phyloP scores from a whole-genome alignment of 2,797 vertebrate species.

The Chlorospingus semifuscus region DNA sequence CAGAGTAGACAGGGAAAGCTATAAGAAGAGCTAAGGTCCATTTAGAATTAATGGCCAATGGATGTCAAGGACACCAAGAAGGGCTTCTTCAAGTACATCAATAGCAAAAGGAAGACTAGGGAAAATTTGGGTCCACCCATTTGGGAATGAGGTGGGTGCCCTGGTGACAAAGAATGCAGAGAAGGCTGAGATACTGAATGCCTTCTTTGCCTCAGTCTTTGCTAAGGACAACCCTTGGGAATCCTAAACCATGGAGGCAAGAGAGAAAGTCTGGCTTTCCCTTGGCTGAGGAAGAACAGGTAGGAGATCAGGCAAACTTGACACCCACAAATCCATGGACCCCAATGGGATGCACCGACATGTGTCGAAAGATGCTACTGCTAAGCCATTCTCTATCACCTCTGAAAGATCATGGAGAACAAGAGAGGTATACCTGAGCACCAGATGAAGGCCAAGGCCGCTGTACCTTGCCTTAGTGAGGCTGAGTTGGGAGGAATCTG shows the following conservation, averaged over 20 bases:
- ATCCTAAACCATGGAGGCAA: not conserved
- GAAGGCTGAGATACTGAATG: not conserved
- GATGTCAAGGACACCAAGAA: not conserved
- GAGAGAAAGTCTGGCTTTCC: not conserved
- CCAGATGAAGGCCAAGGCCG: fast-evolving
- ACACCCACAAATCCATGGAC: not conserved
- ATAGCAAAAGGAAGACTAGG: not conserved
- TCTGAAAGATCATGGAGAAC: not conserved
- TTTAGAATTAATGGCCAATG: not conserved
- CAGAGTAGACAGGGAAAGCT: not conserved
- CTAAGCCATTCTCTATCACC: not conserved
- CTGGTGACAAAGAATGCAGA: not conserved
- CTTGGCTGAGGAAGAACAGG: not conserved
- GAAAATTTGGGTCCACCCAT: not conserved
- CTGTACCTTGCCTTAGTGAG: not conserved
- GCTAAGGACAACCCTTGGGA: not conserved
- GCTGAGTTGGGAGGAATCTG: not conserved
- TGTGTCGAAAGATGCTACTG: not conserved
- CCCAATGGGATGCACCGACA: fast-evolving
- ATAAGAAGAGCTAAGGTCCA: not conserved
- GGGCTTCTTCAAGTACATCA: not conserved
- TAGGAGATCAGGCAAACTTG: not conserved
- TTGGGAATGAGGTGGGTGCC: not conserved
- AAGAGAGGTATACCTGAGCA: not conserved
- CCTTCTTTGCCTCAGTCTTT: not conserved